Evolutionary conservation across 2,113 vertebrate species (phyloP), one percentile per base, ranked within the genome.

Genomic region (Piprites chloris): DNA sequence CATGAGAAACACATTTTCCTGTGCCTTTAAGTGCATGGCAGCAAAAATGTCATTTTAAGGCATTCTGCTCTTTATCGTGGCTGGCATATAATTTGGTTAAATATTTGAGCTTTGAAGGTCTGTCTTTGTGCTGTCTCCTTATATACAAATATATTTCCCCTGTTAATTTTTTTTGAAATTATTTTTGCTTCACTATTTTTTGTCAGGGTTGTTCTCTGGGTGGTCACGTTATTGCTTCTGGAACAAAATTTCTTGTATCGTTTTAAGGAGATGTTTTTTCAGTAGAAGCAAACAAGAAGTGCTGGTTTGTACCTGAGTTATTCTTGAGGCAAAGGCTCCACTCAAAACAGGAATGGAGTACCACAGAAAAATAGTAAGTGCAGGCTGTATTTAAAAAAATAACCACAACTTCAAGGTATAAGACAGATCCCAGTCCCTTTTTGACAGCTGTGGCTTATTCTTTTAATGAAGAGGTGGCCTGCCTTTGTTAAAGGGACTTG

Each of bases 11-110:
- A 47, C 35, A 44, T 95, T 97, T 96, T 82, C 59, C 63, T 28
- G 44, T 75, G 84, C 59, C 55, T 96, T 91, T 92, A 91, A 94
- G 63, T 94, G 62, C 65, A 52, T 53, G 66, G 65, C 69, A 93
- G 33, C 71, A 84, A 83, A 94, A 86, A 80, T 74, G 62, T 93
- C 67, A 93, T 65, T 93, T 76, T 68, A 56, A 67, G 78, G 68
- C 46, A 89, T 68, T 84, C 66, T 92, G 72, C 63, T 86, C 80
- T 98, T 97, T 95, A 86, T 56, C 93, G 65, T 92, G 68, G 87
- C 87, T 94, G 74, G 81, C 81, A 66, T 78, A 90, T 47, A 93
- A 95, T 96, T 87, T 76, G 95, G 81, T 97, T 97, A 98, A 97
- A 52, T 79, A 62, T 78, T 85, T 95, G 49, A 69, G 76, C 56